Base-by-base conservation (phyloP, 2,113 vertebrate genomes). In the Apodemus speciosus region DNA sequence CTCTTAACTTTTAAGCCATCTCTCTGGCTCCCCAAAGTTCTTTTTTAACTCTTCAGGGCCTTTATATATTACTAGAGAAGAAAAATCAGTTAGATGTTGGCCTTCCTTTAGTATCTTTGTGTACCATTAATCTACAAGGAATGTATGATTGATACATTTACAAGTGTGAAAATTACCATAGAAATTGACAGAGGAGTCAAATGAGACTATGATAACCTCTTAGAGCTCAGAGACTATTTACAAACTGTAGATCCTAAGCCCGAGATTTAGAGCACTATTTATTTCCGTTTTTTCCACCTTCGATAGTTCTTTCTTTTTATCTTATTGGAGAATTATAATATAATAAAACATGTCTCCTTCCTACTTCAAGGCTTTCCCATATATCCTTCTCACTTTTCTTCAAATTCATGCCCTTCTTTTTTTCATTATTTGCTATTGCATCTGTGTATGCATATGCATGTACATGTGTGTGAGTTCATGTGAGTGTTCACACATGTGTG, bases 81-180 rank as follows among this genome's bases (percentile, higher is more conserved):
- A 81, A 92, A 1, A 90, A 20, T 85, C 40, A 60, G 46, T 46
- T 64, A 64, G 9, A 51, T 84, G 71, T 35, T 79, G 53, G 58
- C 79, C n/a, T 85, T 72, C 75, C 10, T 58, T 90, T 94, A 95
- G 43, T 85, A 88, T 71, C 72, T 72, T 75, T 91, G 35, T 64
- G 80, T 89, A 96, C 87, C 30, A 60, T 91, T 93, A 69, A 72
- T 40, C 64, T 81, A 68, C 43, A 90, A 92, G 56, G 9, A 62
- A 91, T 35, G 9, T 25, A 85, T 91, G 81, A 62, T 15, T 77
- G 88, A 49, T 20, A 77, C 85, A 95, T 46, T 80, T 86, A 71
- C 2, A 94, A 69, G 15, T 86, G 20, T 13, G 86, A 88, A 60
- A 92, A 90, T 72, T 92, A 90, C 93, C 46, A 90, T 56, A 72